A percentile compares a stretch with the other conserved stretches of the same genome.
Evolutionary conservation across 2,113 vertebrate genomes (phyloP).

Genomic region (Sisor rabdophorus): DNA sequence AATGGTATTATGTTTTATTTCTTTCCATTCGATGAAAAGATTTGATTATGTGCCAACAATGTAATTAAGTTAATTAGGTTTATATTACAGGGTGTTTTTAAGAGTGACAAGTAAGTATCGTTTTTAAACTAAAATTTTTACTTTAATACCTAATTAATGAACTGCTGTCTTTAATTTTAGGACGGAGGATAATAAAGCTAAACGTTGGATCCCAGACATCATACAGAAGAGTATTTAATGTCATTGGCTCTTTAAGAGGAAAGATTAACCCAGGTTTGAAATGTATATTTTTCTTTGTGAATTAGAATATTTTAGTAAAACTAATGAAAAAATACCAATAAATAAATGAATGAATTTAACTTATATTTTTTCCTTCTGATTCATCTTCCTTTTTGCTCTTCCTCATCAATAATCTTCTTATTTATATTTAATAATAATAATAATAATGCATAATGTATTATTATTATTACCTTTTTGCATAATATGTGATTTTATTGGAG

Average conservation of each 20-base stretch:
- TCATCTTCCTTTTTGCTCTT: no score
- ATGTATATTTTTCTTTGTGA: background rate
- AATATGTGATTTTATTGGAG: no score
- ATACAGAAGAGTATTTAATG: constrained; percentile 79
- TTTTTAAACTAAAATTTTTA: background rate
- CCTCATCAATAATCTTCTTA: no score
- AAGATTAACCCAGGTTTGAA: constrained; percentile 76
- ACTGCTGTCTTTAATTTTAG: constrained; percentile 46
- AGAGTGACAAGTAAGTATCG: background rate
- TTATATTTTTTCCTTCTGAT: no score
- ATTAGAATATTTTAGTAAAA: background rate
- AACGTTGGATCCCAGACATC: constrained; percentile 71
- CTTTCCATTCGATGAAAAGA: background rate
- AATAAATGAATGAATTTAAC: background rate
- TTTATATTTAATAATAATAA: no score
- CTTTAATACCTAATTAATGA: background rate
- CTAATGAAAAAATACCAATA: background rate
- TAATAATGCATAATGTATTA: no score
- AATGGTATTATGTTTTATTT: background rate
- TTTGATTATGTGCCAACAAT: background rate
- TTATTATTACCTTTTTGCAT: no score
- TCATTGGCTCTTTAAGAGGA: constrained; percentile 84
- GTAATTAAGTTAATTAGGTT: background rate
- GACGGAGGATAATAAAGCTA: constrained; percentile 69
- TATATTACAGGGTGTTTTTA: background rate